Evolutionary conservation across 1,140 invertebrate species (phyloP).

Genomic region (Aethina tumida): DNA sequence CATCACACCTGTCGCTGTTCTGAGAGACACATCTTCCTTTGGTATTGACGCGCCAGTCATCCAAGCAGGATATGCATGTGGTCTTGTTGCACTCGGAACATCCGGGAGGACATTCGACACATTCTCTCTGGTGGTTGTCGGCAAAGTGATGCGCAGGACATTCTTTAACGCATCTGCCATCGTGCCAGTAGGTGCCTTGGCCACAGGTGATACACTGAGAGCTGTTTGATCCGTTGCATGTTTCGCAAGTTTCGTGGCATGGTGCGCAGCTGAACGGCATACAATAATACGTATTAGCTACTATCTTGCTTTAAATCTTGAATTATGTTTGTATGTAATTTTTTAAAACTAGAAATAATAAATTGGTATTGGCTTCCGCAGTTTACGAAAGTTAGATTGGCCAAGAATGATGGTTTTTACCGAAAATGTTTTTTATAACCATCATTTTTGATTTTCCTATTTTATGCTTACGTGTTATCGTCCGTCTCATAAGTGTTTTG

Average conservation of each 20-base stretch:
- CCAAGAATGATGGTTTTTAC: not conserved
- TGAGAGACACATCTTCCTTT: conserved; percentile 58
- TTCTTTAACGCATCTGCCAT: conserved; percentile 50
- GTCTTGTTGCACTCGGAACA: conserved; percentile 58
- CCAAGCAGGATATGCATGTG: conserved; percentile 56
- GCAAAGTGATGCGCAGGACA: conserved; percentile 64
- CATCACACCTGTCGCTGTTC: conserved; percentile 53
- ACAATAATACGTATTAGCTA: not conserved
- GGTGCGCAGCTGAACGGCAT: conserved; percentile 49
- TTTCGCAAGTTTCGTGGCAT: conserved; percentile 71
- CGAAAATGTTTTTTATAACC: conserved; percentile 1
- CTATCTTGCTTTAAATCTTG: not conserved
- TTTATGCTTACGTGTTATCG: conserved; percentile 53
- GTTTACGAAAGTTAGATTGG: not conserved
- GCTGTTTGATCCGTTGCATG: conserved; percentile 66
- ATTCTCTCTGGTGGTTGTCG: conserved; percentile 66
- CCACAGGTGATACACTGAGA: conserved; percentile 73
- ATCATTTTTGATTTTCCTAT: conserved; percentile 6
- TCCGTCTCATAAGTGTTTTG: conserved; percentile 70
- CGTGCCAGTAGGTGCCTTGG: conserved; percentile 51
- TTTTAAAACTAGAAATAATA: not conserved
- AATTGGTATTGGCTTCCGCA: not conserved
- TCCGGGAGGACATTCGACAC: conserved; percentile 58
- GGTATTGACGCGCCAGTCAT: conserved; percentile 61
- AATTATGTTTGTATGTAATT: conserved; percentile 1